Conservation (phyloP, 2,888 invertebrate genomes). For the Aphidius colemani region DNA sequence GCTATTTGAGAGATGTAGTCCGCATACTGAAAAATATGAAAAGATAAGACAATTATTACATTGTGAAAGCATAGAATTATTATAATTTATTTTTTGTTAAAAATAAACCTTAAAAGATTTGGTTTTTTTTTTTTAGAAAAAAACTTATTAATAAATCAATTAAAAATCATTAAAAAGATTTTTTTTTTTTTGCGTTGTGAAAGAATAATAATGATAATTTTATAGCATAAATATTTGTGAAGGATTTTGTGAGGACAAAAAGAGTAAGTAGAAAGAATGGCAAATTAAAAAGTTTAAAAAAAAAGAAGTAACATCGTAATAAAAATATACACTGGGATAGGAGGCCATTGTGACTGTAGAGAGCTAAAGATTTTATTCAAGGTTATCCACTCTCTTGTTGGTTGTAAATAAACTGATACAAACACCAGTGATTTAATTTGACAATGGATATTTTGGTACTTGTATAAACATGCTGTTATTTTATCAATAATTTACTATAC, state of each 20-base stretch:
- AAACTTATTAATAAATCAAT: too few relatives aligned
- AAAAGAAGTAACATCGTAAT: not conserved
- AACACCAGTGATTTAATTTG: too few relatives aligned
- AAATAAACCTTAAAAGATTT: too few relatives aligned
- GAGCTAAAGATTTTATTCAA: slow-evolving; percentile 33
- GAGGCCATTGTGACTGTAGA: slow-evolving; percentile 29
- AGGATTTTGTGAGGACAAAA: not conserved
- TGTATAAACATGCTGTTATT: not conserved
- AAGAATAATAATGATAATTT: too few relatives aligned
- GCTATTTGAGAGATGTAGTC: slow-evolving; percentile 54
- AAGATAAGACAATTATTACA: not conserved
- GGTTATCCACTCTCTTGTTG: slow-evolving; percentile 10
- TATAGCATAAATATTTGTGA: too few relatives aligned
- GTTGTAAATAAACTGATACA: too few relatives aligned
- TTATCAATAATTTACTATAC: not conserved
- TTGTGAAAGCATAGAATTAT: too few relatives aligned
- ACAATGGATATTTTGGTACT: too few relatives aligned
- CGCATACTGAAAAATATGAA: slow-evolving; percentile 48
- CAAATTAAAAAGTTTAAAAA: not conserved
- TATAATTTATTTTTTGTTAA: too few relatives aligned
- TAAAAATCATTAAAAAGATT: not conserved
- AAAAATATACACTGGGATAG: slow-evolving; percentile 24
- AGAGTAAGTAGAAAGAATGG: not conserved
- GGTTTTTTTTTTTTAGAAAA: too few relatives aligned
- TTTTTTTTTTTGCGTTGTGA: not conserved